Base-by-base conservation (phyloP, 92 coral and sea anemone species). In the Desmophyllum pertusum region DNA sequence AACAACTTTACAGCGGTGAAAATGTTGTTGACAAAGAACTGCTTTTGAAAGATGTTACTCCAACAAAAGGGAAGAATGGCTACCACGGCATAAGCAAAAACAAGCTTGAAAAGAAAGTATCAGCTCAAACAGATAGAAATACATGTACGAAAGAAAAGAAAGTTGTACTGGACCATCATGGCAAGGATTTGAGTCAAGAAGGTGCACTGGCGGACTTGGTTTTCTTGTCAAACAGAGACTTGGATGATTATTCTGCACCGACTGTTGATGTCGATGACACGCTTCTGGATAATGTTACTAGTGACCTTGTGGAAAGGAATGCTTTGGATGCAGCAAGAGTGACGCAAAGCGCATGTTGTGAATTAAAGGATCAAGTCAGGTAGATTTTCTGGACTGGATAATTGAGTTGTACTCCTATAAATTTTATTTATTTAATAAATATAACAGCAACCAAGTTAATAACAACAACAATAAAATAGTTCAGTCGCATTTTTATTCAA, bases 181-280 rank as follows among this genome's bases (percentile, higher is more conserved):
- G 76, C 3, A 80, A 77, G 21, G 10, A 37, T 3, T 69, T 70
- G 38, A 62, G 19, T n/a, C 13, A 76, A 15, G 70, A 64, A 41
- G n/a, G 21, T 30, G 33, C 62, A 0, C 72, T 76, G 39, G 4
- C 78, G 8, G 86, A 80, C 69, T 69, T 79, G 36, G 55, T 65
- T 23, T 35, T 14, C n/a, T 77, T 89, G 59, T 38, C 89, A 31
- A 31, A 72, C 10, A 38, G 72, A 70, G 90, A 86, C 46, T 69
- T 87, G 77, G 93, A 90, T 67, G 76, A 83, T 42, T 83, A 87
- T 50, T 59, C 88, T 5, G 73, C 86, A 8, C 78, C 75, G 31
- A 53, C 83, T 19, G n/a, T 67, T 30, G 67, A 87, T 29, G 48
- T 13, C 18, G 85, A 48, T 73, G 83, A 64, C 1, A 9, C 4